Conservation (phyloP, 1,140 invertebrate species). For the Condylostylus longicornis region DNA sequence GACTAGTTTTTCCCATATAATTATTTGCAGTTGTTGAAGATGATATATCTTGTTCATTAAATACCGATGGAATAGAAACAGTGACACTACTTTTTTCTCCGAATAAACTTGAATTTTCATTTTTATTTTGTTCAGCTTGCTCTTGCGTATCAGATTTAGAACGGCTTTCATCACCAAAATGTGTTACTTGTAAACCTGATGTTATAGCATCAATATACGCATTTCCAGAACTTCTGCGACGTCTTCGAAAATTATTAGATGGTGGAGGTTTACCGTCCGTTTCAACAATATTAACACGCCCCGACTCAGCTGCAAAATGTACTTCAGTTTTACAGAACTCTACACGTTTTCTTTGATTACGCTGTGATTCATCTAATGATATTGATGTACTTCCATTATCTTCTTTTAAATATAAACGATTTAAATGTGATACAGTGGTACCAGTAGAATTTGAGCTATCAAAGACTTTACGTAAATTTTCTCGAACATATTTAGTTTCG, state of each 20-base stretch:
- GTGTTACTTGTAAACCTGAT: constrained; percentile 12
- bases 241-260: constrained; percentile 56
- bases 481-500: constrained; percentile 35
- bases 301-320: constrained; percentile 69
- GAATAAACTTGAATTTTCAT: constrained; percentile 5
- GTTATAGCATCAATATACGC: constrained; percentile 10
- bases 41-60: constrained; percentile 21
- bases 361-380: constrained; percentile 8
- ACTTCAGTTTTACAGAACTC: constrained; percentile 76
- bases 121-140: neutral
- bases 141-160: neutral
- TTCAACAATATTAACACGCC: constrained; percentile 70
- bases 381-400: constrained; percentile 15
- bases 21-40: constrained; percentile 31
- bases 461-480: constrained; percentile 14
- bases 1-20: constrained; percentile 23
- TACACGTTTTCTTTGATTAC: constrained; percentile 47
- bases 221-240: constrained; percentile 36
- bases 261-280: constrained; percentile 71
- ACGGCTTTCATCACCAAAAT: constrained; percentile 21
- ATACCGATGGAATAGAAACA: constrained; percentile 13
- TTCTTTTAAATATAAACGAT: constrained; percentile 14
- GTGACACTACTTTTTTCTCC: constrained; percentile 14
- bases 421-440: constrained; percentile 21
- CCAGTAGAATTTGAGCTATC: constrained; percentile 2